These are phyloP conservation scores for Brachyalestes nurse DNA, from an alignment of 2,797 vertebrate genomes.

Conservation along the genomic window DNA sequence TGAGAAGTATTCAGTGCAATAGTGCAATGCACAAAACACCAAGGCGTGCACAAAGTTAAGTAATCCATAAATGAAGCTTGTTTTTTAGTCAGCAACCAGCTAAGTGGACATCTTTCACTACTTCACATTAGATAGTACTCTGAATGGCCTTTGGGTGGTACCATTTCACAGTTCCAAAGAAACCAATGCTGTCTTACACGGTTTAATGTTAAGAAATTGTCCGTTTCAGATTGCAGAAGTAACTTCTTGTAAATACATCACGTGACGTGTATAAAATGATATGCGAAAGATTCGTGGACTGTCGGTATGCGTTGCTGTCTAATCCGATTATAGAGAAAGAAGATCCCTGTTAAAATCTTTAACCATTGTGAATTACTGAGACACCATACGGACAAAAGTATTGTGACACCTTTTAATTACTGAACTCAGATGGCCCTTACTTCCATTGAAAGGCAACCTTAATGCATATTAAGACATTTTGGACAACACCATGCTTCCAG, in stretches of 20 bases:
- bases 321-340: not conserved
- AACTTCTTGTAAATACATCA: not conserved
- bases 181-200: not conserved
- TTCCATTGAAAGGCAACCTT: too few relatives aligned
- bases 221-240: not conserved
- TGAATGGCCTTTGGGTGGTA: slow-evolving; percentile 29
- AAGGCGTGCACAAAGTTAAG: not conserved
- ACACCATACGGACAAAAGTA: too few relatives aligned
- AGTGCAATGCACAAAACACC: not conserved
- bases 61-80: not conserved
- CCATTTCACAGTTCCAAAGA: slow-evolving; percentile 20
- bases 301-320: not conserved
- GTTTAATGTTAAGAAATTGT: not conserved
- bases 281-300: not conserved
- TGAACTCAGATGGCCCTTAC: too few relatives aligned
- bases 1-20: not conserved
- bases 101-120: not conserved
- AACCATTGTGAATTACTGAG: too few relatives aligned
- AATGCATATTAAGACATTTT: too few relatives aligned
- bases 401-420: too few relatives aligned
- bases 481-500: too few relatives aligned
- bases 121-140: slow-evolving; percentile 2
- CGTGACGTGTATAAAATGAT: not conserved
- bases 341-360: not conserved
- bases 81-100: not conserved